Conservation (phyloP, 2,888 invertebrate species). For the Colostygia pectinataria region DNA sequence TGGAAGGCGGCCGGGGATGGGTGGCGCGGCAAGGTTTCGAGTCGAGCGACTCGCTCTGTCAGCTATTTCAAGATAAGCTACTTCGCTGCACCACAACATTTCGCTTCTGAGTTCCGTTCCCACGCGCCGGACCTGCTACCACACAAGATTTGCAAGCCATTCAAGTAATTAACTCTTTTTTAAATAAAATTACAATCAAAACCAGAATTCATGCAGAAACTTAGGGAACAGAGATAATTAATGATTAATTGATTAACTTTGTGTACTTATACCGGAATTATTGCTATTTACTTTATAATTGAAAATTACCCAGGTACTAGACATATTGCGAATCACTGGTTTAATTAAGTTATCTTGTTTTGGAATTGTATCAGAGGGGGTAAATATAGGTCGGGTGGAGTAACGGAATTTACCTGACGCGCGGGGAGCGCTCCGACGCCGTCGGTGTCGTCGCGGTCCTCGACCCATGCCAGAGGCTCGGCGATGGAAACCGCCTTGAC, state of each 20-base stretch:
- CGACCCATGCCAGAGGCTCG: constrained; percentile 56
- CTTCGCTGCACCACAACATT: constrained; percentile 47
- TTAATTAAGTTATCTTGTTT: constrained; percentile 12
- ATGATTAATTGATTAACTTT: constrained; percentile 23
- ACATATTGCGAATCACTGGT: constrained; percentile 14
- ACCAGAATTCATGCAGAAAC: constrained; percentile 15
- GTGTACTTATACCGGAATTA: constrained; percentile 20
- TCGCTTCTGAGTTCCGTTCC: constrained; percentile 58
- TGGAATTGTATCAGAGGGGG: constrained; percentile 22
- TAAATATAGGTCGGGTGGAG: constrained; percentile 54
- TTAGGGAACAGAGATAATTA: constrained; percentile 20
- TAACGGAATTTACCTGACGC: constrained; percentile 69
- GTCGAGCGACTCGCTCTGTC: constrained; percentile 58
- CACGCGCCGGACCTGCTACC: constrained; percentile 51
- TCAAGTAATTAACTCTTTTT: constrained; percentile 42
- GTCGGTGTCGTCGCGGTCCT: constrained; percentile 63
- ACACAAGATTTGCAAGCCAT: constrained; percentile 40
- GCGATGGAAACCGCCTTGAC: constrained; percentile 66
- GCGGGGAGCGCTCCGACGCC: constrained; percentile 45
- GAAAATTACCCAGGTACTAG: constrained; percentile 29
- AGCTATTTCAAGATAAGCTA: constrained; percentile 74
- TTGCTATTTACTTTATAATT: constrained; percentile 34
- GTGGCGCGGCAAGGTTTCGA: constrained; percentile 40
- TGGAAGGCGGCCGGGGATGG: constrained; percentile 41
- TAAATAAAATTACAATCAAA: constrained; percentile 27